A percentile compares a stretch with the other conserved stretches of the same genome.
These are phyloP conservation scores for Euplexia lucipara DNA, from an alignment of 2,888 invertebrate species.

Conservation along the genomic window DNA sequence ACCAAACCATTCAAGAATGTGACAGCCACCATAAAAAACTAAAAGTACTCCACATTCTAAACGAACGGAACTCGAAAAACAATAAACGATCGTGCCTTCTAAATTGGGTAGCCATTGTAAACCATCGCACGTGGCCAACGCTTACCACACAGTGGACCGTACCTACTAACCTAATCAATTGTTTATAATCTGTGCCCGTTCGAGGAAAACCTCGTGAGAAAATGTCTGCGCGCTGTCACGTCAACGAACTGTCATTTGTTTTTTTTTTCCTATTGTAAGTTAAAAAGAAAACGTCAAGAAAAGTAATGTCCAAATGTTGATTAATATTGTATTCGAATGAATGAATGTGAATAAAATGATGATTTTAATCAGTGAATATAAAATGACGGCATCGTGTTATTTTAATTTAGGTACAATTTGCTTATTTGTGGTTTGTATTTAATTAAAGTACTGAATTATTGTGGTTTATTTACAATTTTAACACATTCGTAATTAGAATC, in stretches of 20 bases:
- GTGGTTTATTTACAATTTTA: no score
- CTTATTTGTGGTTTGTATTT: no score
- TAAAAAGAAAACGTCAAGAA: background rate
- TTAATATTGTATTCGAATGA: no score
- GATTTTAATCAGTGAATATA: no score
- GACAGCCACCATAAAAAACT: slow-evolving; percentile 3
- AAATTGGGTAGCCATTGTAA: slow-evolving; percentile 58
- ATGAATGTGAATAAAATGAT: no score
- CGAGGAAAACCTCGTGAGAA: slow-evolving; percentile 54
- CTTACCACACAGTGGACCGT: slow-evolving; percentile 33
- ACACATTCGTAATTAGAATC: no score
- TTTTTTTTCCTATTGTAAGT: background rate
- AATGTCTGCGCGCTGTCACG: slow-evolving; percentile 36
- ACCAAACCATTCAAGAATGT: background rate
- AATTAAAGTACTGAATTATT: no score
- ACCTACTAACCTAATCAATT: slow-evolving; percentile 61
- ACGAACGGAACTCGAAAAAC: slow-evolving; percentile 48
- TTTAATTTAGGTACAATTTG: no score
- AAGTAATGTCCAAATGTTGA: no score
- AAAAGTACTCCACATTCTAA: slow-evolving; percentile 37
- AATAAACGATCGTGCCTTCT: slow-evolving; percentile 30
- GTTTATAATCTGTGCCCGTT: slow-evolving; percentile 50
- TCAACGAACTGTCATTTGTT: slow-evolving; percentile 38
- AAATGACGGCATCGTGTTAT: no score
- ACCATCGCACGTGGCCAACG: slow-evolving; percentile 41